These are phyloP conservation scores for Paradoxurus hermaphroditus DNA, from an alignment of 2,113 vertebrate species.

Conservation along the genomic window DNA sequence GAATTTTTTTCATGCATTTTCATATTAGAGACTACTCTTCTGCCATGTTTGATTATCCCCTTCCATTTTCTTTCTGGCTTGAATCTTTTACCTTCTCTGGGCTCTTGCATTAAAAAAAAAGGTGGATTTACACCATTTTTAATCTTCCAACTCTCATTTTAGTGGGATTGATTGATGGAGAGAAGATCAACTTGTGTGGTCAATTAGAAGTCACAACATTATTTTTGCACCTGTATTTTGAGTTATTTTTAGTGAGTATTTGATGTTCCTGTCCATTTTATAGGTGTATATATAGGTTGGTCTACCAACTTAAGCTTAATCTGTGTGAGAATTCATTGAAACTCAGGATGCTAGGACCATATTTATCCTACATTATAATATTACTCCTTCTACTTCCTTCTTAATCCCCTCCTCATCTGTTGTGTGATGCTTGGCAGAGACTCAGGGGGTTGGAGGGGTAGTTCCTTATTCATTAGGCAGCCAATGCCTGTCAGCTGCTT, in stretches of 20 bases:
- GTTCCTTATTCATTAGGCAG: neutral
- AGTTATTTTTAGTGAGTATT: neutral
- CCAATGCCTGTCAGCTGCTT: neutral
- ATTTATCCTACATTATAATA: neutral
- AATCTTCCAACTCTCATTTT: neutral
- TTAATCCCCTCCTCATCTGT: neutral
- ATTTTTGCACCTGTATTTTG: neutral
- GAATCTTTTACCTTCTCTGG: neutral
- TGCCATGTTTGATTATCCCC: neutral
- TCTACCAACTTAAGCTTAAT: neutral
- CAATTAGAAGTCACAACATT: neutral
- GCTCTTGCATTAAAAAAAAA: neutral
- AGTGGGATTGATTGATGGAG: neutral
- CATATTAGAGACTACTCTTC: neutral
- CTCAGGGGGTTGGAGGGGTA: neutral
- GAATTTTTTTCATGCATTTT: neutral
- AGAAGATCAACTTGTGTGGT: neutral
- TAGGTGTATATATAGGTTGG: neutral
- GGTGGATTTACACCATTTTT: neutral
- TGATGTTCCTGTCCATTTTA: neutral
- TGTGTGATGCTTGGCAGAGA: neutral
- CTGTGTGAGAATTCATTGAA: conserved; percentile 10
- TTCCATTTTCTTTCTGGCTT: neutral
- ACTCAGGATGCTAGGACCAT: neutral
- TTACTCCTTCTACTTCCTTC: neutral